Percentiles rank a stretch among this genome's conserved stretches.
Conservation (phyloP, 2,888 invertebrate genomes). For the Euzetes globulus region DNA sequence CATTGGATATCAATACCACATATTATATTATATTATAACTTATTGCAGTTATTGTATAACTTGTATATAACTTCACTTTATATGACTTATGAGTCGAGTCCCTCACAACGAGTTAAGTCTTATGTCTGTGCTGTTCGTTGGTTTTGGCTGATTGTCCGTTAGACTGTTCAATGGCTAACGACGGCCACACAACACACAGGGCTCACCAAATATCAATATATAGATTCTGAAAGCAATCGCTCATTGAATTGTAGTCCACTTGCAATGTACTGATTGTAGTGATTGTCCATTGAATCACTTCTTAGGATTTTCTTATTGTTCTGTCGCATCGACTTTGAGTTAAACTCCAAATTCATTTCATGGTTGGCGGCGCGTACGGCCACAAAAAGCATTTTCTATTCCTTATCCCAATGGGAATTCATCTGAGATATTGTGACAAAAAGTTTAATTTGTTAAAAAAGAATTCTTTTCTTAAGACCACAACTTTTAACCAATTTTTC, state of each 20-base stretch:
- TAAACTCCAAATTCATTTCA: conserved; percentile 26
- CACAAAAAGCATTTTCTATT: background rate
- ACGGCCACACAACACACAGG: no score
- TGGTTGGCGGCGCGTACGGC: conserved; percentile 21
- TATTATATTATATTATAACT: conserved; percentile 1
- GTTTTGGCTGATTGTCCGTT: background rate
- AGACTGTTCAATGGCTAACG: no score
- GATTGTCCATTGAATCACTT: conserved; percentile 5
- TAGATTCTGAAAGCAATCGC: background rate
- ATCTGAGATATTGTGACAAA: background rate
- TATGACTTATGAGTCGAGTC: background rate
- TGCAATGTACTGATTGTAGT: background rate
- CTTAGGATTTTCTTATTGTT: background rate
- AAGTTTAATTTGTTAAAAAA: conserved; percentile 2
- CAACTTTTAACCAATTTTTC: no score
- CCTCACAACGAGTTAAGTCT: background rate
- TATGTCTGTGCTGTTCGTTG: background rate
- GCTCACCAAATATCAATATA: background rate
- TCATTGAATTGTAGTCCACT: conserved; percentile 3
- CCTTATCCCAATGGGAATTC: conserved; percentile 1
- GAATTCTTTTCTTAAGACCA: background rate
- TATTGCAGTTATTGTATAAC: background rate
- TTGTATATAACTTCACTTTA: conserved; percentile 6
- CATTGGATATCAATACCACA: background rate
- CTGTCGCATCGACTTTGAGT: conserved; percentile 2